Conservation (phyloP, 2,113 vertebrate species). For the Proteles cristata region DNA sequence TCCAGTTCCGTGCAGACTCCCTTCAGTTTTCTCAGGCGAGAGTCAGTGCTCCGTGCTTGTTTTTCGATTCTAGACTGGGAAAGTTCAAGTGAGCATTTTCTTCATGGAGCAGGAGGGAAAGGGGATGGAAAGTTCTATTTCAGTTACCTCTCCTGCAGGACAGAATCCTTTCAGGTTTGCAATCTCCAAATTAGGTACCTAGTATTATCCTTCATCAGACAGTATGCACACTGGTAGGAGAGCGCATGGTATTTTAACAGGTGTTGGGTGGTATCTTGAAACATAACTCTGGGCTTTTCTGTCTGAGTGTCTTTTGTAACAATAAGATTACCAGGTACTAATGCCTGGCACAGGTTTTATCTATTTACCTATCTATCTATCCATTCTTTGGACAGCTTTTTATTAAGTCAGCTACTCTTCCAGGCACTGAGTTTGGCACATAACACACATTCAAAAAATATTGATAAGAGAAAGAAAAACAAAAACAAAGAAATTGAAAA, state of each 20-base stretch:
- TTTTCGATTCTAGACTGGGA: not conserved
- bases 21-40: not conserved
- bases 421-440: not conserved
- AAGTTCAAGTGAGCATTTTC: not conserved
- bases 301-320: not conserved
- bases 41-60: not conserved
- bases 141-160: not conserved
- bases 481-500: not conserved
- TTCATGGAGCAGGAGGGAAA: not conserved
- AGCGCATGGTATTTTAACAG: not conserved
- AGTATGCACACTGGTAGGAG: not conserved
- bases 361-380: not conserved
- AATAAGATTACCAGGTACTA: not conserved
- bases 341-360: fast-evolving
- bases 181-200: not conserved
- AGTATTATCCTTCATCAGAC: not conserved
- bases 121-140: not conserved
- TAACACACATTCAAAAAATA: not conserved
- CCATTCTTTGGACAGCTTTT: not conserved
- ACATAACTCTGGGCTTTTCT: not conserved
- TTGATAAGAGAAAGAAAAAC: not conserved
- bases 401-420: not conserved
- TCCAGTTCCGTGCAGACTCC: fast-evolving
- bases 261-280: not conserved
- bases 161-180: not conserved